Evolutionary conservation across 1,140 invertebrate genomes (phyloP).

Genomic region (Helicoverpa armigera): DNA sequence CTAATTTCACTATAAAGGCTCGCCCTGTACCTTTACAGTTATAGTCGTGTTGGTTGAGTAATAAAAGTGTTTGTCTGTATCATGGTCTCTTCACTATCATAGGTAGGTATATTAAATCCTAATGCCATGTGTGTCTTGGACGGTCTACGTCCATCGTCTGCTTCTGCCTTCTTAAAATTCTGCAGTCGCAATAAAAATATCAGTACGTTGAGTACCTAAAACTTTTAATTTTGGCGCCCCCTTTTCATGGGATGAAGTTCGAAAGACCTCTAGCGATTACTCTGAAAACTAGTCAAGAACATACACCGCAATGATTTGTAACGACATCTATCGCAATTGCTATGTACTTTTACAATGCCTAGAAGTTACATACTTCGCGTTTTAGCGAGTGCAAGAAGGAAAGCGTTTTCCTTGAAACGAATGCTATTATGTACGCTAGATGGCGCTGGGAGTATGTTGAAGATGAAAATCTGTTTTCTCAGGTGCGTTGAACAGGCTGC

Average conservation of each 20-base stretch:
- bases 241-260: no score
- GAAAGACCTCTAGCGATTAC: no score
- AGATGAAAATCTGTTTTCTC: neutral
- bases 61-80: neutral
- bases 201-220: no score
- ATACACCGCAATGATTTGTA: neutral
- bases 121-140: no score
- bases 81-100: neutral
- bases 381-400: neutral
- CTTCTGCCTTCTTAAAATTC: no score
- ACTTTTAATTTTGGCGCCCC: no score
- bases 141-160: no score
- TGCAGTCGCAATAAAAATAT: no score
- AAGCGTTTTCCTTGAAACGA: constrained; percentile 27
- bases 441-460: neutral
- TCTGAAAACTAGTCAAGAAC: no score
- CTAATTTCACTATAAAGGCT: constrained; percentile 52
- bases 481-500: neutral
- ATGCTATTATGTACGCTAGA: neutral
- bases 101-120: no score
- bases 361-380: neutral
- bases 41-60: neutral
- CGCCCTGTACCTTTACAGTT: neutral
- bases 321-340: constrained; percentile 15
- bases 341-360: neutral